Percentiles rank a stretch among this genome's conserved stretches.
Evolutionary conservation across 2,797 vertebrate genomes (phyloP).

Genomic region (Heterohyrax brucei): DNA sequence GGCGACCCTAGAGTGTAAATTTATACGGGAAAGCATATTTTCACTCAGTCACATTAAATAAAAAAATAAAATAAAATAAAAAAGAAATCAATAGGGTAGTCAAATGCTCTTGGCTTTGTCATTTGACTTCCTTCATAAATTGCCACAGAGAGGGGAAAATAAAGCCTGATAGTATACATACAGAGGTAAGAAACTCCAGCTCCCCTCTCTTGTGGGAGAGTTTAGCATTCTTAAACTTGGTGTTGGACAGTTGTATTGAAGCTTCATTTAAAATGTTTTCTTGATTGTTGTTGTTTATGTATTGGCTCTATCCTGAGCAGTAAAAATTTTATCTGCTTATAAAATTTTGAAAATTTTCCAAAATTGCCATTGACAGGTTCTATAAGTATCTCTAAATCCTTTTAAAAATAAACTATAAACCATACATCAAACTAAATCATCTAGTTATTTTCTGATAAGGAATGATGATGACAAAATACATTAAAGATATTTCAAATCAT

Average conservation of each 20-base stretch:
- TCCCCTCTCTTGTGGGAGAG: background rate
- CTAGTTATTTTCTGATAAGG: background rate
- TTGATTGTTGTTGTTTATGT: background rate
- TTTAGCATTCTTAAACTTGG: background rate
- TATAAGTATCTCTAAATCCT: background rate
- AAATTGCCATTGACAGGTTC: background rate
- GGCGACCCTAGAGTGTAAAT: no score
- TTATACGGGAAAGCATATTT: no score
- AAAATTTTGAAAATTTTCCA: background rate
- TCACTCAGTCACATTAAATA: no score
- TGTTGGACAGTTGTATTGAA: background rate
- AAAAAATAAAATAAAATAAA: no score
- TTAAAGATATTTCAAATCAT: background rate
- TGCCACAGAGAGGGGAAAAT: background rate
- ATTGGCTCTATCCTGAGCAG: background rate
- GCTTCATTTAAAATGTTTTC: background rate
- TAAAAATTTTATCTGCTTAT: background rate
- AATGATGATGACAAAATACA: background rate
- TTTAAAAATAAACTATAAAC: background rate
- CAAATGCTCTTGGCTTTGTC: background rate
- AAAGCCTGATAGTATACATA: background rate
- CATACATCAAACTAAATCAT: background rate
- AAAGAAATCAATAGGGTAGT: background rate
- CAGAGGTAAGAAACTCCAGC: no score
- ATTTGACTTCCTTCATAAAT: background rate